Evolutionary conservation across 2,797 vertebrate genomes (phyloP).

Genomic region (Eulemur rubriventer): DNA sequence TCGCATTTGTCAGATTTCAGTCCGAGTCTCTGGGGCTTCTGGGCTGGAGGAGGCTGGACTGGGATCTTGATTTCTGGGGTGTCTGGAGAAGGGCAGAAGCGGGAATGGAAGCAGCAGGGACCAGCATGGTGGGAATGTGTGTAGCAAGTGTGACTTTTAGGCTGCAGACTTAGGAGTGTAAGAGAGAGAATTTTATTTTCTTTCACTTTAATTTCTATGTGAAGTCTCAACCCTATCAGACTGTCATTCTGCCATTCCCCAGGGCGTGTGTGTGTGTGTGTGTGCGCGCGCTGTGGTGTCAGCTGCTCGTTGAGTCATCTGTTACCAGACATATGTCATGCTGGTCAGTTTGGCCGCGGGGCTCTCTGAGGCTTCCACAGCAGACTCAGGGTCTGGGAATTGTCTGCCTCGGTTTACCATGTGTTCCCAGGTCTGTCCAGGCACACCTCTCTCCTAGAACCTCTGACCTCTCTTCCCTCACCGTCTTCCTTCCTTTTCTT

Average conservation of each 20-base stretch:
- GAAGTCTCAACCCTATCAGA: neutral
- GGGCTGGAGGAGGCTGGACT: neutral
- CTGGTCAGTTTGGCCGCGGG: neutral
- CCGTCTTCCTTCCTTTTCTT: neutral
- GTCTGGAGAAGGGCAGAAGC: neutral
- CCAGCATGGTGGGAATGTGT: neutral
- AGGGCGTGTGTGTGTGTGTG: neutral
- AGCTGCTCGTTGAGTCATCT: neutral
- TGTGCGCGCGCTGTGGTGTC: neutral
- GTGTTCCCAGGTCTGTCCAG: neutral
- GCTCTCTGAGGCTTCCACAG: neutral
- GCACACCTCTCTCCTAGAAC: neutral
- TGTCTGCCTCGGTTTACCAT: neutral
- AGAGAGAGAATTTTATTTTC: conserved; percentile 28
- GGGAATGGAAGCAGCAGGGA: neutral
- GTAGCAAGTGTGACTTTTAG: neutral
- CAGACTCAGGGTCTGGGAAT: neutral
- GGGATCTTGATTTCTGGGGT: neutral
- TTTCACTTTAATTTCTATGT: neutral
- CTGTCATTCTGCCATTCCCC: neutral
- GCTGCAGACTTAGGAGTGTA: neutral
- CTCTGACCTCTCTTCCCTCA: neutral
- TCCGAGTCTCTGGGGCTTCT: neutral
- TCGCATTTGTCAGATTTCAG: neutral
- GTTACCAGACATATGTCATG: neutral